Evolutionary conservation across 2,888 invertebrate genomes (phyloP), one percentile per base, ranked within the genome.

Genomic region (Caenorhabditis imperialis): DNA sequence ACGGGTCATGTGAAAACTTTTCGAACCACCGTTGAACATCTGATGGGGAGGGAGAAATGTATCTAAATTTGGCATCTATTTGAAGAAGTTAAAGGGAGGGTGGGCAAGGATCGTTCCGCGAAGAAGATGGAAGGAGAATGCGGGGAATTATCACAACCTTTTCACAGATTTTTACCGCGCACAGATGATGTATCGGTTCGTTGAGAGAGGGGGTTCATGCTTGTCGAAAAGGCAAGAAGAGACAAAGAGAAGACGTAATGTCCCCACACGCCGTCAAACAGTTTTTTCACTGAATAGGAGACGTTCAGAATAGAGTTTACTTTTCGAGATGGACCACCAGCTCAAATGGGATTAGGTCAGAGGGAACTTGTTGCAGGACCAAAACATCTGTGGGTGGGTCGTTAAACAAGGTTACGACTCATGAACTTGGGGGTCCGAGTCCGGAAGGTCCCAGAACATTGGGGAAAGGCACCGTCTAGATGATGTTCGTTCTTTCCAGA

Each of bases 51-150:
- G 23, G 38, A 14, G 25, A 16, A 42, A 8, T 25, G 33, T 61
- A 61, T 61, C 61, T 61, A 61, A 51, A 44, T 51, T 33, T 23
- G 51, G 61, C 51, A 61, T 61, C 61, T 42, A 20, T 38, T 44
- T 20, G 12, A 12, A 30, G 27, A 38, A 27, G 22, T 33, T 10
- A 54, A 18, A 14, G 6, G 20, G 23, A 44, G 4, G 16, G 22
- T 44, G 51, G 51, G 23, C 51, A 51, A 51, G 38, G 35, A 51
- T 51, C 14, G 51, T 38, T 38, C 37, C 20, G 8, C 2, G 48
- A 23, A 37, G 22, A 37, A 37, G 22, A 33, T 16, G n/a, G 10
- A 12, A 37, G n/a, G 51, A 51, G 27, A 27, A 47, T 44, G 14
- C 22, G 44, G 6, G 35, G 27, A 22, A 50, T 51, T 61, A 61